phyloP scores from a whole-genome alignment of 2,797 vertebrate genomes.

The Odontamblyopus lacepedii region DNA sequence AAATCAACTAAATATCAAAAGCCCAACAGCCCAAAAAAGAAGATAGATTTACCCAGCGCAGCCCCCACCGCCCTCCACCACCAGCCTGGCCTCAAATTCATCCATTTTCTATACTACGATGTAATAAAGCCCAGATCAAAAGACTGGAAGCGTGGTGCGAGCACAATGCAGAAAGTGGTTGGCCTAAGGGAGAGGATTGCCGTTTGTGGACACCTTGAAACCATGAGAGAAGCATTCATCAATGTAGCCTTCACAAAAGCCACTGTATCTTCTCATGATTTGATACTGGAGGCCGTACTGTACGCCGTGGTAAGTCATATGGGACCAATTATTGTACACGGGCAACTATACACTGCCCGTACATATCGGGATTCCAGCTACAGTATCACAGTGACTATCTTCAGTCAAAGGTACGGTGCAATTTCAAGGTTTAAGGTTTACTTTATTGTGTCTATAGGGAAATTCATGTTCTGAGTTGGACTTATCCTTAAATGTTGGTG shows the following conservation, averaged over 20 bases:
- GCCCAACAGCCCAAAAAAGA: too few species aligned
- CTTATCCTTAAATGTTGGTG: too few species aligned
- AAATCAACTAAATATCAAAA: too few species aligned
- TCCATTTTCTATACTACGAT: too few species aligned
- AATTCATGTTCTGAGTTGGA: not conserved
- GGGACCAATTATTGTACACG: slow-evolving; percentile 1
- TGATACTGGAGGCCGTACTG: slow-evolving; percentile 16
- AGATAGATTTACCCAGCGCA: too few species aligned
- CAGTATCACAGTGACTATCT: slow-evolving; percentile 6
- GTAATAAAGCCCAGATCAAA: slow-evolving; percentile 60
- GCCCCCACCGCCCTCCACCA: too few species aligned
- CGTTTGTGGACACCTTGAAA: slow-evolving; percentile 59
- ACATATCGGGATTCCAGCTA: slow-evolving; percentile 25
- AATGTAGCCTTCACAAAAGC: slow-evolving; percentile 19
- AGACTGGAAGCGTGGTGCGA: slow-evolving; percentile 44
- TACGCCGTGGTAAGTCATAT: slow-evolving; percentile 10
- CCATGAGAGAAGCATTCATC: slow-evolving; percentile 43
- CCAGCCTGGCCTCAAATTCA: too few species aligned
- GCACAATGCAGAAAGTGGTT: slow-evolving; percentile 35
- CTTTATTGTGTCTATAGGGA: not conserved
- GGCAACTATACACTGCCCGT: slow-evolving; percentile 14
- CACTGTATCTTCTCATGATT: slow-evolving; percentile 14
- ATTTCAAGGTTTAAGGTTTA: too few species aligned
- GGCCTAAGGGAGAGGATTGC: slow-evolving; percentile 41
- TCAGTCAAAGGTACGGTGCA: not conserved